A percentile compares a stretch with the other conserved stretches of the same genome.
phyloP scores from a whole-genome alignment of 1,140 invertebrate genomes.

The Aphaenogaster rudis region DNA sequence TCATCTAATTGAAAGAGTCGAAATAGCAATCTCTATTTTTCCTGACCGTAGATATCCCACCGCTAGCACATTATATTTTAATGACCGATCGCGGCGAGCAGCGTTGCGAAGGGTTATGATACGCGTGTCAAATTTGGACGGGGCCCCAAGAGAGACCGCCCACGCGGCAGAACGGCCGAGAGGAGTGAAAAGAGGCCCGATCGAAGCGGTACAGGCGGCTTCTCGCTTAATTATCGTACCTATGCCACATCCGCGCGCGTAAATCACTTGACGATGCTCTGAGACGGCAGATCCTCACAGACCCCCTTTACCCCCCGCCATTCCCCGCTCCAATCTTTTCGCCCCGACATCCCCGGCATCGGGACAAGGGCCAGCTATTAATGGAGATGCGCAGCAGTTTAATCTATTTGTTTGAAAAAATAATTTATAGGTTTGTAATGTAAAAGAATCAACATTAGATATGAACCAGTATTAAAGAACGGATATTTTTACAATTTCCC shows the following conservation, averaged over 20 bases:
- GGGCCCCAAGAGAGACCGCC: conserved; percentile 81
- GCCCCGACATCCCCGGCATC: not conserved
- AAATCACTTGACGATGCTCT: conserved; percentile 82
- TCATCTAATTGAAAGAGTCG: conserved; percentile 6
- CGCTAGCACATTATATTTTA: conserved; percentile 64
- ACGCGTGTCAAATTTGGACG: conserved; percentile 85
- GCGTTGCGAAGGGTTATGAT: conserved; percentile 81
- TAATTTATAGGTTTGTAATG: not conserved
- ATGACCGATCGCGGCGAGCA: conserved; percentile 71
- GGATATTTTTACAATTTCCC: not conserved
- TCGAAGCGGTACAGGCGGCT: conserved; percentile 77
- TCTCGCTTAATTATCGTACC: conserved; percentile 84
- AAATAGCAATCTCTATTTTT: conserved; percentile 31
- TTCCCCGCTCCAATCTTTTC: conserved; percentile 18
- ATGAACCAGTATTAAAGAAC: not conserved
- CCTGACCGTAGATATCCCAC: conserved; percentile 25
- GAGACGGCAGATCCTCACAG: conserved; percentile 75
- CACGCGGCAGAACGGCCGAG: conserved; percentile 79
- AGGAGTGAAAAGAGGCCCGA: conserved; percentile 81
- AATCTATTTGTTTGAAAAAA: not conserved
- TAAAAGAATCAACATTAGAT: not conserved
- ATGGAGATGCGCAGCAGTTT: not conserved
- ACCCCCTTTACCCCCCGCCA: conserved; percentile 32
- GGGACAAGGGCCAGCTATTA: not conserved
- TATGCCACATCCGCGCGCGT: conserved; percentile 83